Base-by-base conservation (phyloP, 2,888 invertebrate genomes). In the Sylvicola fuscatus region DNA sequence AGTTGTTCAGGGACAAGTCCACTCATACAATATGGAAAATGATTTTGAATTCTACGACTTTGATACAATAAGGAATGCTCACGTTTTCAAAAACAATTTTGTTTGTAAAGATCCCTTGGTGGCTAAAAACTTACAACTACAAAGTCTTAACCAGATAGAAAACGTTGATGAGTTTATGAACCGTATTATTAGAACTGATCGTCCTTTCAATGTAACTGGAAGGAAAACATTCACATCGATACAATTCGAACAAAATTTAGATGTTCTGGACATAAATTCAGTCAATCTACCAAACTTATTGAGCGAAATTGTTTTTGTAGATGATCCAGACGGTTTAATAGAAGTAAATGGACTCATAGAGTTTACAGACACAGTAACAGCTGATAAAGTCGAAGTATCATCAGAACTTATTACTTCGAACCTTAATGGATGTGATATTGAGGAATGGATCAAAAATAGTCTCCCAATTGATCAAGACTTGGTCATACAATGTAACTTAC, bases 361-460 rank as follows among this genome's bases (percentile, higher is more conserved):
- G 3, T 66, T 66, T 41, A 40, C 40, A 2, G 45, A 50, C 12
- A 40, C 52, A 1, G 48, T 62, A 44, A 28, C 43, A 16, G 38
- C 50, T 47, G 14, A 47, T 41, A 37, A 44, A 37, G 37, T 53
- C 3, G 32, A 42, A 1, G 40, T 53, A 0, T 39, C 45, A 3
- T 43, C 45, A 1, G 43, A 58, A 38, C 41, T 66, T 3, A 39
- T 41, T 12, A 47, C 58, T 1, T 40, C 47, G 7, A 46, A 43
- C 36, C 42, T 67, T 5, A 53, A 49, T 43, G 59, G 56, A 2
- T 53, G 60, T 36, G 47, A 54, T 35, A 37, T 64, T 2, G 44
- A 43, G 3, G 51, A 55, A 2, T 65, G 64, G 65, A 44, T 52
- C 11, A 41, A 47, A 3, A 56, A 61, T 40, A 52, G 61, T 0